A percentile compares a stretch with the other conserved stretches of the same genome.
phyloP scores from a whole-genome alignment of 2,113 vertebrate species.

The Arizona elegans region DNA sequence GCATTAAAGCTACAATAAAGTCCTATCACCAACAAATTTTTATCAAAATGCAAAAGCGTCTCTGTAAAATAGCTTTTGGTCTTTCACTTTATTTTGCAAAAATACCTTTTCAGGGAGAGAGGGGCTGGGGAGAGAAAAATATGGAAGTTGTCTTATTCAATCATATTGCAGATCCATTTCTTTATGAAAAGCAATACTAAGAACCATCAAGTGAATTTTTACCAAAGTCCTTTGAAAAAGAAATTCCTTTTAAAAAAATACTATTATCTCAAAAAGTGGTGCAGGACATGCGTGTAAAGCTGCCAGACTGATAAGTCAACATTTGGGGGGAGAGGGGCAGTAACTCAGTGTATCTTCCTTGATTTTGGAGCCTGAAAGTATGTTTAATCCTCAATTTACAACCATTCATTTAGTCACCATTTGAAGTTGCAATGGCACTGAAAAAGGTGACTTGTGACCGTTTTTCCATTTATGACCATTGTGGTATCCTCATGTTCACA shows the following conservation, averaged over 20 bases:
- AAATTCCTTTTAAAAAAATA: slow-evolving; percentile 36
- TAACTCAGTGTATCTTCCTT: no score
- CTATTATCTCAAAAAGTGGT: slow-evolving; percentile 27
- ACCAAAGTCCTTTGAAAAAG: slow-evolving; percentile 22
- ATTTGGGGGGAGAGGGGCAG: not conserved
- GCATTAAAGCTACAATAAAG: not conserved
- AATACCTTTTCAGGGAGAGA: slow-evolving; percentile 19
- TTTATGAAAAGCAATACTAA: slow-evolving; percentile 52
- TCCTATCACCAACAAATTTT: not conserved
- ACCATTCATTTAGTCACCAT: no score
- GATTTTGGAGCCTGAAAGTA: no score
- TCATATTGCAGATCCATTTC: slow-evolving; percentile 40
- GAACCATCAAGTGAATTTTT: slow-evolving; percentile 41
- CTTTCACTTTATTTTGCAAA: slow-evolving; percentile 3
- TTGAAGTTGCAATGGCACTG: no score
- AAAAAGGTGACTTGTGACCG: no score
- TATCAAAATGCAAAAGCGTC: not conserved
- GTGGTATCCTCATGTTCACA: no score
- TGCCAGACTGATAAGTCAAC: not conserved
- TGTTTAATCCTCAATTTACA: no score
- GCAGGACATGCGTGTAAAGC: slow-evolving; percentile 37
- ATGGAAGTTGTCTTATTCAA: slow-evolving; percentile 23
- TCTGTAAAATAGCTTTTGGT: not conserved
- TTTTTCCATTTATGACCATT: no score
- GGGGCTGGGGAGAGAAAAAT: not conserved